Evolutionary conservation across 1,140 invertebrate species (phyloP).

Genomic region (Brachionus rotundiformis): DNA sequence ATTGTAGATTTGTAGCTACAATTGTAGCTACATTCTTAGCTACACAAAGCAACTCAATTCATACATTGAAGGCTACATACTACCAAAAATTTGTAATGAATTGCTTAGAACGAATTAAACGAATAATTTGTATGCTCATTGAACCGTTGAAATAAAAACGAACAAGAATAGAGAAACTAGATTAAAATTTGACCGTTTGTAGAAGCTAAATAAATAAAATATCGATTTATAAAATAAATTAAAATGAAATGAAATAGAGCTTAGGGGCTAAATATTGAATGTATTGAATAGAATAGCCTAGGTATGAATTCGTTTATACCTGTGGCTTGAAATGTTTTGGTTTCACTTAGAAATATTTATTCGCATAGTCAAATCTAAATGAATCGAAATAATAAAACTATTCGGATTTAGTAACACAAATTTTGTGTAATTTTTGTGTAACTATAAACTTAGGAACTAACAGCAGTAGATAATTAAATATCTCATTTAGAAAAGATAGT

Average conservation of each 20-base stretch:
- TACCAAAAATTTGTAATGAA: neutral
- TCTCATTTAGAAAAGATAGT: neutral
- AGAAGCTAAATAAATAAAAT: conserved; percentile 3
- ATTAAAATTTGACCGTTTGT: conserved; percentile 27
- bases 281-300: neutral
- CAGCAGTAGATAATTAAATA: neutral
- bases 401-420: no score
- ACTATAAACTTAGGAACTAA: neutral
- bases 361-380: neutral
- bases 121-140: conserved; percentile 44
- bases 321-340: neutral
- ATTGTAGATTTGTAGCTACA: neutral
- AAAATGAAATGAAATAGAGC: neutral
- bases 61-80: no score
- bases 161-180: conserved; percentile 7
- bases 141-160: conserved; percentile 29
- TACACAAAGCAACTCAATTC: no score
- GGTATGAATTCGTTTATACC: neutral
- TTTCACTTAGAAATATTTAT: neutral
- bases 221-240: conserved; percentile 39
- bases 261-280: neutral
- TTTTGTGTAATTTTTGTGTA: neutral
- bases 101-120: neutral
- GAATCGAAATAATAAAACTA: neutral
- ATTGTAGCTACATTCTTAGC: neutral